Evolutionary conservation across 1,140 invertebrate species (phyloP).

Genomic region (Calephelis virginiensis): DNA sequence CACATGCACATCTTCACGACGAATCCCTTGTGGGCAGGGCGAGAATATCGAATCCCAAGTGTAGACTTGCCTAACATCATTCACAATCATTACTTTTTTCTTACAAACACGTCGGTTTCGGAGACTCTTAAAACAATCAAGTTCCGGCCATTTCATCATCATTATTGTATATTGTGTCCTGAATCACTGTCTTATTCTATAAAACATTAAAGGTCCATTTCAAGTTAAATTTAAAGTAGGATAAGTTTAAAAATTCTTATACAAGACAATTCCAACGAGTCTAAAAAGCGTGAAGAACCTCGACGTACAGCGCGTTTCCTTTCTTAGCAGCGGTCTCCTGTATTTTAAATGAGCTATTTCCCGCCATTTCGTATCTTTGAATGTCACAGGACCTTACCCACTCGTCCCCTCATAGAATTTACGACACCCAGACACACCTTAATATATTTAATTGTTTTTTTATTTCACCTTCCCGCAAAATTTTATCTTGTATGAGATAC

Average conservation of each 20-base stretch:
- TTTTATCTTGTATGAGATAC: too few relatives aligned
- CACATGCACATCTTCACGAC: too few relatives aligned
- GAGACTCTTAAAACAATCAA: too few relatives aligned
- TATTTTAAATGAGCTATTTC: slow-evolving; percentile 39
- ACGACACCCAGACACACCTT: slow-evolving; percentile 2
- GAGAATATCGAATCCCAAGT: too few relatives aligned
- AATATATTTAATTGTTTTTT: slow-evolving; percentile 18
- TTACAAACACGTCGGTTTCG: too few relatives aligned
- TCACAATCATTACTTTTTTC: too few relatives aligned
- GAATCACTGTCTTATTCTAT: too few relatives aligned
- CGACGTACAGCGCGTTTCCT: slow-evolving; percentile 31
- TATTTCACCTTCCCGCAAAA: not conserved
- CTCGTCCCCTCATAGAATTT: slow-evolving; percentile 1
- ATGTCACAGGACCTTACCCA: slow-evolving; percentile 22
- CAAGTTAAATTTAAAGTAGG: slow-evolving; percentile 2
- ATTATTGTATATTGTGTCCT: too few relatives aligned
- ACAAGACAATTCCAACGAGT: slow-evolving; percentile 4
- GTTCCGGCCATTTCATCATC: too few relatives aligned
- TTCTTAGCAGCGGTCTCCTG: slow-evolving; percentile 32
- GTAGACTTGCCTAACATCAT: too few relatives aligned
- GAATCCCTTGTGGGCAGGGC: too few relatives aligned
- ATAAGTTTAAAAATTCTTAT: slow-evolving; percentile 1
- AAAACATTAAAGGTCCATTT: not conserved
- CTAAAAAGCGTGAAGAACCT: slow-evolving; percentile 33
- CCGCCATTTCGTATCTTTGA: slow-evolving; percentile 27